Evolutionary conservation across 2,888 invertebrate species (phyloP).

Genomic region (Drosophila multiciliata): DNA sequence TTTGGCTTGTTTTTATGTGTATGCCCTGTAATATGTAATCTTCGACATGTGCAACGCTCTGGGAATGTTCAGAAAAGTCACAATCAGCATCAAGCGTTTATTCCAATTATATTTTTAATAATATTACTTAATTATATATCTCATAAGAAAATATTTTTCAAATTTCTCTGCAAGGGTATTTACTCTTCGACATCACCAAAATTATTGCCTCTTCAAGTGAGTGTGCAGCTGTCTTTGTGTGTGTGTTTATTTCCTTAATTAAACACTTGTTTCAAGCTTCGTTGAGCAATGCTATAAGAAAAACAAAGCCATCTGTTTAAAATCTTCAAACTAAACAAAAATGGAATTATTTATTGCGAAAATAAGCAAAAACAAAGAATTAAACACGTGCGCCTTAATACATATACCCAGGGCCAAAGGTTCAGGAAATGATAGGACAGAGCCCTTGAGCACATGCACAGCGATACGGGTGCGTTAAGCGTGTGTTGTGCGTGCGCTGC

Average conservation of each 20-base stretch:
- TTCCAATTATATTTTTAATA: background rate
- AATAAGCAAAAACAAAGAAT: conserved; percentile 20
- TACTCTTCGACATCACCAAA: conserved; percentile 1
- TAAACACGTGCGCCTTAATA: conserved; percentile 25
- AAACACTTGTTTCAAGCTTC: conserved; percentile 78
- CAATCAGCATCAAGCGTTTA: background rate
- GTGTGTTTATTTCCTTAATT: conserved; percentile 74
- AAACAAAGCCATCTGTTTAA: conserved; percentile 31
- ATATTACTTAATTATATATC: background rate
- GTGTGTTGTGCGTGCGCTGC: background rate
- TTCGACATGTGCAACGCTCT: background rate
- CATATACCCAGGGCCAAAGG: background rate
- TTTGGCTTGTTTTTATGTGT: conserved; percentile 29
- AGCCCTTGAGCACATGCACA: background rate
- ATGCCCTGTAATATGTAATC: background rate
- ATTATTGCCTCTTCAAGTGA: conserved; percentile 45
- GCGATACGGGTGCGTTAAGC: background rate
- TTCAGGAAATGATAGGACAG: background rate
- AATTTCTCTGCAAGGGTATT: conserved; percentile 1
- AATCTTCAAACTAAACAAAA: conserved; percentile 25
- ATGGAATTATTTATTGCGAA: conserved; percentile 21
- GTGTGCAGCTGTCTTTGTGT: conserved; percentile 21
- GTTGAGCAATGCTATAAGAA: conserved; percentile 57
- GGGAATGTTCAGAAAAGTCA: background rate
- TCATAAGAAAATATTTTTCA: background rate